These are phyloP conservation scores for Syrista parreyssii DNA, from an alignment of 2,888 invertebrate genomes.

Conservation along the genomic window DNA sequence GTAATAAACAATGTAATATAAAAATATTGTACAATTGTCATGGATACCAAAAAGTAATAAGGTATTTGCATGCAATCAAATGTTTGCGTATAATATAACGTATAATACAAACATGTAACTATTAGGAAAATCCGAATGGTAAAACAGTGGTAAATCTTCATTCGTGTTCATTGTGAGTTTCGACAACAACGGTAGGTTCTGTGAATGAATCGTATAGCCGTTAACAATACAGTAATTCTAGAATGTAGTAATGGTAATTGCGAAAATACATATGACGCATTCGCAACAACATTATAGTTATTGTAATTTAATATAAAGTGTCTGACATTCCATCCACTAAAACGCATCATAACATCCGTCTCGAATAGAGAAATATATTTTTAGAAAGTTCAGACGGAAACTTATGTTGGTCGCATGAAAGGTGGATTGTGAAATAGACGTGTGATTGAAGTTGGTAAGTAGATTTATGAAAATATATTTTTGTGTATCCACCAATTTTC, in stretches of 20 bases:
- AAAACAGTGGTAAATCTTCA: neutral
- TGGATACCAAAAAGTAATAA: neutral
- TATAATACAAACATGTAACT: neutral
- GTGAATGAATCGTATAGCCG: neutral
- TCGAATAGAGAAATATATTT: neutral
- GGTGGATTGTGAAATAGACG: neutral
- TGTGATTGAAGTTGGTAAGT: neutral
- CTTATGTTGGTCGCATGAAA: neutral
- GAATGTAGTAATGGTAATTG: neutral
- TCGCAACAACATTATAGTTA: neutral
- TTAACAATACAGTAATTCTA: neutral
- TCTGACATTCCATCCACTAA: neutral
- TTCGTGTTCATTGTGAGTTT: neutral
- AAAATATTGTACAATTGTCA: neutral
- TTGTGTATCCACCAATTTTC: neutral
- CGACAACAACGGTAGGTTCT: neutral
- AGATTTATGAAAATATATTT: neutral
- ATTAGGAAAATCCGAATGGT: neutral
- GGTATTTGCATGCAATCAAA: neutral
- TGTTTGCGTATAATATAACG: too few relatives aligned
- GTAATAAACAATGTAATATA: neutral
- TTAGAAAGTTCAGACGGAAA: neutral
- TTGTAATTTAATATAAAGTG: neutral
- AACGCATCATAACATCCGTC: neutral
- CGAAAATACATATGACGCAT: neutral